Base-by-base conservation (phyloP, 2,888 invertebrate genomes). In the Argyresthia goedartella region DNA sequence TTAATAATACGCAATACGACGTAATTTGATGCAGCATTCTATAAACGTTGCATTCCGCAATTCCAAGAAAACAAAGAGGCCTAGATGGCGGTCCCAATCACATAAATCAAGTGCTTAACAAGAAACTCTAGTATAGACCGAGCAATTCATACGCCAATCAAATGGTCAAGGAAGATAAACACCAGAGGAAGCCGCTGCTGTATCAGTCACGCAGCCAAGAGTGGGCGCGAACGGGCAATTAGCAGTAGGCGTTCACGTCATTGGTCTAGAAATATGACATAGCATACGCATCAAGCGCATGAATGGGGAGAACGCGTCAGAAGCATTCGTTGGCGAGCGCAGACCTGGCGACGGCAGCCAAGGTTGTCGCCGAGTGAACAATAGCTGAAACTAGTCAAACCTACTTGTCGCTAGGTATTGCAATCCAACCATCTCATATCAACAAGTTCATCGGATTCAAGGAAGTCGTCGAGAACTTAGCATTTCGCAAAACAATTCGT, bases 181-280 rank as follows among this genome's bases (percentile, higher is more conserved):
- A 57, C 62, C 54, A 61, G 62, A 73, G 65, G 71, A 70, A 76
- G 67, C 59, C 60, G 61, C 60, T 58, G 56, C 57, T 59, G 61
- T 64, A 63, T 65, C 64, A 67, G 64, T 70, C 70, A 68, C 69
- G 69, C 62, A 68, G 65, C 58, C 57, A 59, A 56, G 65, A 62
- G 76, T 73, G 68, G 75, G 73, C 73, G 75, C 72, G 61, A 72
- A 64, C 59, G 64, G 64, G 69, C 66, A 75, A 81, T 81, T 79
- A 81, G 69, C 62, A 57, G 62, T 60, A 59, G 25, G 58, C 55
- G 63, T 63, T 59, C 67, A 71, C 74, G 72, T 73, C 76, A 74
- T 66, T 64, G 62, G 62, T 71, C 66, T 66, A 72, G 68, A 73
- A 71, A 67, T 64, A 70, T 69, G 68, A 68, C 63, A 57, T 59